Base-by-base conservation (phyloP, 2,113 vertebrate species). In the Pao palembangensis region DNA sequence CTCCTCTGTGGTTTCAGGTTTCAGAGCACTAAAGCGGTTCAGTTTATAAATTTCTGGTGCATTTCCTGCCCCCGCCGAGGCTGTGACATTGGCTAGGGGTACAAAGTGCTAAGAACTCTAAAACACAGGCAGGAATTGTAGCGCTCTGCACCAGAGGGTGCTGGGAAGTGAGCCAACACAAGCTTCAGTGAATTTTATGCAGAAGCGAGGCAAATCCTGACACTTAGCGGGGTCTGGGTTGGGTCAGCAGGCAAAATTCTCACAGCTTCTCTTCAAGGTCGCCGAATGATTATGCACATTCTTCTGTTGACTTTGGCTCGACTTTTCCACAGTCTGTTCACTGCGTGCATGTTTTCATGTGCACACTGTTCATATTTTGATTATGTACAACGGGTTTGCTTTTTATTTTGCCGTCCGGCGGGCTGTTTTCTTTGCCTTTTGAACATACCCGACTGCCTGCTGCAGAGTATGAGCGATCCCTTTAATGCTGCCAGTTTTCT, bases 131-230 rank as follows among this genome's bases (percentile, higher is more conserved):
- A 70, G 67, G 81, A 83, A 77, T 88, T 83, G 84, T 82, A 79
- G 68, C 90, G 76, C 79, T n/a, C 58, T 65, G 60, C 69, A 65
- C 70, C 48, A 62, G 73, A 60, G 80, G 74, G 61, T 63, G 61
- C 73, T 80, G 79, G 88, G 88, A 89, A 63, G 57, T 18, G 14
- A 71, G 85, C 88, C 89, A 90, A 76, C 67, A 78, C 70, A 81
- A 87, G 82, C 82, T 79, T 81, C 81, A 64, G 58, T 76, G 68
- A 84, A 66, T 72, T 83, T 69, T 73, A 80, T 83, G 75, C 78
- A 81, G 72, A 82, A 80, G 61, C 74, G 75, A 62, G 38, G 68
- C 70, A 49, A 85, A 79, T 79, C 71, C 78, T 84, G 77, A 85
- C 69, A 83, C 85, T 79, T 72, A 75, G 80, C 73, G 68, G 70